Evolutionary conservation across 2,797 vertebrate species (phyloP).

Genomic region (Margarornis squamiger): DNA sequence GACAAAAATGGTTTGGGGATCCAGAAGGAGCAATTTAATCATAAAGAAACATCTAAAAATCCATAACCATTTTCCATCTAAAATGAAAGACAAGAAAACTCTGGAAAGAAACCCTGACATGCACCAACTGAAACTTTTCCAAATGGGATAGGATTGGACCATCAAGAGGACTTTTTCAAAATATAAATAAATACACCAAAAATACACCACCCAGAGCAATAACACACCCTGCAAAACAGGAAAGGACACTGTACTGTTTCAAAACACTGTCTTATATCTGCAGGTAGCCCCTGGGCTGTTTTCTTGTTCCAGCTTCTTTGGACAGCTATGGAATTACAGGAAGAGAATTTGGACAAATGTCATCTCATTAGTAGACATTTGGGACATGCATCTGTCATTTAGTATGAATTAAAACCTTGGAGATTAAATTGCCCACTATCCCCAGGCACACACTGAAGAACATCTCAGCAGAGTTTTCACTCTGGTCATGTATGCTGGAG

Average conservation of each 20-base stretch:
- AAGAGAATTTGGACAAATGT: background rate
- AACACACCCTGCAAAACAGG: background rate
- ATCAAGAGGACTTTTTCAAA: background rate
- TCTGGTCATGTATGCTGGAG: background rate
- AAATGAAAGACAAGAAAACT: background rate
- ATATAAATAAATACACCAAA: background rate
- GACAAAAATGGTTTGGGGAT: background rate
- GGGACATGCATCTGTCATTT: background rate
- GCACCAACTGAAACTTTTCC: background rate
- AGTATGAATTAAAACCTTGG: constrained; percentile 15
- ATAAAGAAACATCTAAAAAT: background rate
- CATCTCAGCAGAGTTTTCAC: background rate
- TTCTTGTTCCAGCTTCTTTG: background rate
- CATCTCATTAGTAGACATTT: constrained; percentile 30
- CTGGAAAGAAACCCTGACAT: background rate
- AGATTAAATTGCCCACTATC: background rate
- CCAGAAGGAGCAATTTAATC: background rate
- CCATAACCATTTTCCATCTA: background rate
- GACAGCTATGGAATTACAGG: background rate
- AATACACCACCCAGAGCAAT: background rate
- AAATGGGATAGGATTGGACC: background rate
- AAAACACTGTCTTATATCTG: background rate
- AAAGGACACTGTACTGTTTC: background rate
- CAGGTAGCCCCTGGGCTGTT: background rate
- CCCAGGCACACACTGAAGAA: background rate